Conservation (phyloP, 2,113 vertebrate species). For the Seriola quinqueradiata region DNA sequence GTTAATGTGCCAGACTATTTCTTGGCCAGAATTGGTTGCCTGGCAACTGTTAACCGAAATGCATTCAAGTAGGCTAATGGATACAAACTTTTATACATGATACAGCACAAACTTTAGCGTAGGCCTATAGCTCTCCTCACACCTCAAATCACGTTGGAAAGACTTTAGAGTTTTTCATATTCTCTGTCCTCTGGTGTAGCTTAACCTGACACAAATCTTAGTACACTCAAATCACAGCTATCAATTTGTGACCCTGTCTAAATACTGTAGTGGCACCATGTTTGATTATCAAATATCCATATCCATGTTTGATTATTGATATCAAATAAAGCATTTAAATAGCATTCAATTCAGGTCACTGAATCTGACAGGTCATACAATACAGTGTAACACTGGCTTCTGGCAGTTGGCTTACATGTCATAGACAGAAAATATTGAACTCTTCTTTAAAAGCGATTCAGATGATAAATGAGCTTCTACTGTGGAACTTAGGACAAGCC, state of each 20-base stretch:
- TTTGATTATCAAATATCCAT: background rate
- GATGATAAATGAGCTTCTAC: background rate
- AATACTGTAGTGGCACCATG: background rate
- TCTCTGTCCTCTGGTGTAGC: no score
- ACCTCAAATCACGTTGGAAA: no score
- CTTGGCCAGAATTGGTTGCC: no score
- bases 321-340: background rate
- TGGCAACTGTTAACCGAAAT: no score
- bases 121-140: no score
- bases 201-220: no score
- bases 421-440: background rate
- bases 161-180: no score
- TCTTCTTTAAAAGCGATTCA: background rate
- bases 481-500: background rate
- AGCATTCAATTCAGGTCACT: no score
- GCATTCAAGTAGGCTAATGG: background rate
- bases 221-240: no score
- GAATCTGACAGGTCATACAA: background rate
- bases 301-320: background rate
- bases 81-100: background rate
- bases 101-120: no score
- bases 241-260: background rate
- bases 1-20: background rate
- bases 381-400: background rate
- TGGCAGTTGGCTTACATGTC: background rate